A percentile compares a stretch with the other conserved stretches of the same genome.
These are phyloP conservation scores for Brachypalpus laphriformis DNA, from an alignment of 2,888 invertebrate genomes.

Conservation along the genomic window DNA sequence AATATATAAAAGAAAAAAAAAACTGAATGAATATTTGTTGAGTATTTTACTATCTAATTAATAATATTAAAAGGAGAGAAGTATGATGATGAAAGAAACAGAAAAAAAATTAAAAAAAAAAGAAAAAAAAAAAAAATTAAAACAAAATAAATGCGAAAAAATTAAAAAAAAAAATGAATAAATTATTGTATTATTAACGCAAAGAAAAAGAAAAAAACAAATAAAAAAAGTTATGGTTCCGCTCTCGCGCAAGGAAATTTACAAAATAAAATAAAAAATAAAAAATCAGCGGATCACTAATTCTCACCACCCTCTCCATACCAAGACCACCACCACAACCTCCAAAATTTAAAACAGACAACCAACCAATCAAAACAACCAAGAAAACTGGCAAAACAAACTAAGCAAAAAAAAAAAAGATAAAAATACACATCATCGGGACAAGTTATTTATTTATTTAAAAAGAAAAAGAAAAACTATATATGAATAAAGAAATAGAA, in stretches of 20 bases:
- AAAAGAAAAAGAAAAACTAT: slow-evolving; percentile 43
- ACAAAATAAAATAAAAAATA: slow-evolving; percentile 1
- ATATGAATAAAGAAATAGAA: slow-evolving; percentile 70
- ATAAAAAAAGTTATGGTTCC: slow-evolving; percentile 41
- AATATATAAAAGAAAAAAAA: slow-evolving; percentile 70
- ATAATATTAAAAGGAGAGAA: slow-evolving; percentile 72
- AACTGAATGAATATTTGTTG: slow-evolving; percentile 80
- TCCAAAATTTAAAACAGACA: slow-evolving; percentile 66
- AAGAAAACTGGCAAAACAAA: slow-evolving; percentile 54
- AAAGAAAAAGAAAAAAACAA: slow-evolving; percentile 27
- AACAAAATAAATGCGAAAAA: slow-evolving; percentile 67
- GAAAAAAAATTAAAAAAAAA: slow-evolving; percentile 37
- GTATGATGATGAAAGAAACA: slow-evolving; percentile 55
- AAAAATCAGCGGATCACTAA: slow-evolving; percentile 52
- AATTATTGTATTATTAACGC: slow-evolving; percentile 72
- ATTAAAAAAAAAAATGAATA: slow-evolving; percentile 56
- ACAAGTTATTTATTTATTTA: slow-evolving; percentile 75
- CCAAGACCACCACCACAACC: slow-evolving; percentile 71
- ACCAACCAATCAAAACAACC: slow-evolving; percentile 53
- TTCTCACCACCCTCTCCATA: slow-evolving; percentile 66
- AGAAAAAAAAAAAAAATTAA: slow-evolving; percentile 41
- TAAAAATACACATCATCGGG: slow-evolving; percentile 70
- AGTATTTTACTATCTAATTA: slow-evolving; percentile 80
- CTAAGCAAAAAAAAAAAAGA: slow-evolving; percentile 61
- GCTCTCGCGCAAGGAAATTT: slow-evolving; percentile 47